Evolutionary conservation across 2,113 vertebrate species (phyloP).

Genomic region (Hyperopisus bebe): DNA sequence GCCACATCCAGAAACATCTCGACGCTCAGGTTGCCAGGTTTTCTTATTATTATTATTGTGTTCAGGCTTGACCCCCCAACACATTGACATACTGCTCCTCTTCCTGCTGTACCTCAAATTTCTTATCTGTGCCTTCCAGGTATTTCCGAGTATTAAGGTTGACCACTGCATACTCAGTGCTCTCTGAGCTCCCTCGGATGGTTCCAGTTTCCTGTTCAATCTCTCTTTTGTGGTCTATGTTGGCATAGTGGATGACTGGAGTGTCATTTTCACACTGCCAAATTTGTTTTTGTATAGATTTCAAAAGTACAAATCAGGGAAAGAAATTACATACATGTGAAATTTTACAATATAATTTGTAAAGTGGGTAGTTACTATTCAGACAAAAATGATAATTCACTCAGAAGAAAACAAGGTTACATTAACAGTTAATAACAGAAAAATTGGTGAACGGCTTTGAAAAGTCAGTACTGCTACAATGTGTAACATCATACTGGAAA

Average conservation of each 20-base stretch:
- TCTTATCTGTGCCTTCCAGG: neutral
- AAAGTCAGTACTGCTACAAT: neutral
- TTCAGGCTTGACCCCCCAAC: neutral
- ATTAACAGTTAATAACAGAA: neutral
- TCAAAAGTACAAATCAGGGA: neutral
- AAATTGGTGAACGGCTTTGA: neutral
- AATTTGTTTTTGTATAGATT: neutral
- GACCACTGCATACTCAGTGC: neutral
- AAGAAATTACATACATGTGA: neutral
- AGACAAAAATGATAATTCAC: neutral
- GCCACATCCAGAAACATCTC: neutral
- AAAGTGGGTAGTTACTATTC: neutral
- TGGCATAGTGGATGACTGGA: neutral
- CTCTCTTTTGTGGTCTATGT: neutral
- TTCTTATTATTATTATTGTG: neutral
- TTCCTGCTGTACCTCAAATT: neutral
- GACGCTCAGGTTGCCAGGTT: neutral
- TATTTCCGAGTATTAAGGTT: neutral
- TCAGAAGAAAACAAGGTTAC: neutral
- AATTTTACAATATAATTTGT: neutral
- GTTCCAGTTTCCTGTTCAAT: neutral
- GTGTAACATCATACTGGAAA: neutral
- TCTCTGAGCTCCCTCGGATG: neutral
- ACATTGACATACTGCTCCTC: neutral
- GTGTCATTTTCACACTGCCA: neutral